These are phyloP conservation scores for Neomorphus geoffroyi DNA, from an alignment of 2,797 vertebrate genomes.

Conservation along the genomic window DNA sequence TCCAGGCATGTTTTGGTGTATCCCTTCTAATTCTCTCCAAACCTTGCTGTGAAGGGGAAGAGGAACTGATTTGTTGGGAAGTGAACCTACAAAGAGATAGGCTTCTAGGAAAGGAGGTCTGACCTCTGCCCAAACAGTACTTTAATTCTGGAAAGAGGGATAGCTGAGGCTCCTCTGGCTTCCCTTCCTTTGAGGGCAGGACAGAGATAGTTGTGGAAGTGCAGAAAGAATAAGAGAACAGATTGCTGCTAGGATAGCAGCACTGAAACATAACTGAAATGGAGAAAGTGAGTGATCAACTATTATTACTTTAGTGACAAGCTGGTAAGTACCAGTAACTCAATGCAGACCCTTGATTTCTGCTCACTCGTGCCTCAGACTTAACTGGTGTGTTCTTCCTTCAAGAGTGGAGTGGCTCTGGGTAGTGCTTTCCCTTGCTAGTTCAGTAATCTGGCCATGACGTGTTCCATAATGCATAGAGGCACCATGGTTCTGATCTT, in stretches of 20 bases:
- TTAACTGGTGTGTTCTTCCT: background rate
- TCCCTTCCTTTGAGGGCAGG: background rate
- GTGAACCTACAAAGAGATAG: background rate
- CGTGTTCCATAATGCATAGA: background rate
- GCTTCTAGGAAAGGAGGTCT: background rate
- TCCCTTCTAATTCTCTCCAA: background rate
- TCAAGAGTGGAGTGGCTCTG: background rate
- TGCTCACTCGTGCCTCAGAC: background rate
- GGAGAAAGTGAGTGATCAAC: background rate
- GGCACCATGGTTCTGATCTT: background rate
- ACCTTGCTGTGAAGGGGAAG: background rate
- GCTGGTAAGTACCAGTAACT: background rate
- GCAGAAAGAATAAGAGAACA: background rate
- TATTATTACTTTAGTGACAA: background rate
- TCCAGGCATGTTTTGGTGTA: background rate
- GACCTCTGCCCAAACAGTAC: background rate
- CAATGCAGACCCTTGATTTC: background rate
- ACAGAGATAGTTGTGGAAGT: background rate
- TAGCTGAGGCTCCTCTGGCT: background rate
- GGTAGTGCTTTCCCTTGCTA: background rate
- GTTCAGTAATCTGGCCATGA: background rate
- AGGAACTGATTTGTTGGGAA: background rate
- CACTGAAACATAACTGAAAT: background rate
- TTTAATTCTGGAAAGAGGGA: background rate
- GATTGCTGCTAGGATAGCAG: background rate